Evolutionary conservation across 2,113 vertebrate species (phyloP), one percentile per base, ranked within the genome.

Genomic region (Limanda limanda): DNA sequence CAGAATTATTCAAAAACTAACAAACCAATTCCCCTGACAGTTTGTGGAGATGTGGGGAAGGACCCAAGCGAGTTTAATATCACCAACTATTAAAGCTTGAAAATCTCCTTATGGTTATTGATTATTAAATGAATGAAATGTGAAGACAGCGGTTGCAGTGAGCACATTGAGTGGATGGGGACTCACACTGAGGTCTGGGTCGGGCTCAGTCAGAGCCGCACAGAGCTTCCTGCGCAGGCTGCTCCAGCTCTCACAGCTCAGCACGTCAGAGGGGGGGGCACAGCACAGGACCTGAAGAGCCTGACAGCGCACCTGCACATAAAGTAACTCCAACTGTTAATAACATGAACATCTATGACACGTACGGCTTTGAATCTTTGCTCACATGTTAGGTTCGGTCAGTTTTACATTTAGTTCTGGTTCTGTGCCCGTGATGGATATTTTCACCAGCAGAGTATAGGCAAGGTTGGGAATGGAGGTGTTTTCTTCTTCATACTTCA

Each of bases 241-340:
- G 55, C 89, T 94, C 97, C 97, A 98, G 31, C 94, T 95, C 89
- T 98, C 97, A 69, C 95, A 97, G 90, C 93, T 96, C 73, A 99
- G 89, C 21, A 99, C 92, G 24, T 99, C 97, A 17, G 97, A 97
- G 0, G 95, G 95, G 17, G 97, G 95, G 4, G 96, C 96, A 31
- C 92, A 92, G 83, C 96, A 97, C 6, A 99, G 92, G 0, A 69
- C 93, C 82, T 96, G 95, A 75, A 99, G 90, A 3, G 97, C 98
- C 81, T 98, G 95, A 61, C 94, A 94, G 10, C 96, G 95, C 72
- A 98, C 94, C 98, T 99, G 51, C 25, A 81, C 25, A 58, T 60
- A 85, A 2, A 68, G 17, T 15, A 3, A 72, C 15, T 13, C 40
- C 1, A 74, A 10, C 56, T 21, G 42, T 1, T n/a, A 3, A 27